A percentile compares a stretch with the other conserved stretches of the same genome.
phyloP scores from a whole-genome alignment of 2,888 invertebrate genomes.

The Dorcus hopei region DNA sequence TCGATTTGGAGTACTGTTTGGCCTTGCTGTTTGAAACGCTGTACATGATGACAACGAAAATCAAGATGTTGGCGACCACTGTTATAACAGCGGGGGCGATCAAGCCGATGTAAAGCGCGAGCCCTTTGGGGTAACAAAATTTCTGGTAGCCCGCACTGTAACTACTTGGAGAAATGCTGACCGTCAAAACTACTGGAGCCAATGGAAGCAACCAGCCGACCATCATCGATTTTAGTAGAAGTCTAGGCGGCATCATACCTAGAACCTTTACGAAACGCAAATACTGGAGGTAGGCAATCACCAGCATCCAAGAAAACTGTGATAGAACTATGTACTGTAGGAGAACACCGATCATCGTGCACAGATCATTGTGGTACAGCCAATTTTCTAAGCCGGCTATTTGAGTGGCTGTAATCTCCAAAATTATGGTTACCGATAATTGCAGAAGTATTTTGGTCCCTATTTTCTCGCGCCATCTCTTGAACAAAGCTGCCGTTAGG shows the following conservation, averaged over 20 bases:
- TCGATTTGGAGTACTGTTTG: slow-evolving; percentile 37
- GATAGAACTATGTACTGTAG: slow-evolving; percentile 65
- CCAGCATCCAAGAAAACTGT: slow-evolving; percentile 71
- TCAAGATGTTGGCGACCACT: slow-evolving; percentile 55
- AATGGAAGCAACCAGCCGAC: slow-evolving; percentile 64
- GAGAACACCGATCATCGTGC: slow-evolving; percentile 58
- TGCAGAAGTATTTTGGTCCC: slow-evolving; percentile 62
- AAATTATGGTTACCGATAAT: slow-evolving; percentile 53
- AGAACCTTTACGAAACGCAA: slow-evolving; percentile 64
- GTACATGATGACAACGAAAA: slow-evolving; percentile 58
- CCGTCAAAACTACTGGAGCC: slow-evolving; percentile 54
- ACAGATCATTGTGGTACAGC: slow-evolving; percentile 46
- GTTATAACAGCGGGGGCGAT: slow-evolving; percentile 55
- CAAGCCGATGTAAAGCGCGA: slow-evolving; percentile 55
- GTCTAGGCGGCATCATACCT: slow-evolving; percentile 57
- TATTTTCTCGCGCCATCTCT: slow-evolving; percentile 60
- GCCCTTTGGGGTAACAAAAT: slow-evolving; percentile 57
- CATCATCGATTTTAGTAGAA: slow-evolving; percentile 59
- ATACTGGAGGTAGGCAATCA: slow-evolving; percentile 67
- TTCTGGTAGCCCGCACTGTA: slow-evolving; percentile 51
- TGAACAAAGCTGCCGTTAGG: slow-evolving; percentile 55
- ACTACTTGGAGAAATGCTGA: slow-evolving; percentile 49
- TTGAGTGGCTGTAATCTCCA: slow-evolving; percentile 46
- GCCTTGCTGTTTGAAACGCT: slow-evolving; percentile 46
- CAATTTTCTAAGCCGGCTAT: slow-evolving; percentile 46